Conservation (phyloP, 2,888 invertebrate species). For the Julus scandinavius region DNA sequence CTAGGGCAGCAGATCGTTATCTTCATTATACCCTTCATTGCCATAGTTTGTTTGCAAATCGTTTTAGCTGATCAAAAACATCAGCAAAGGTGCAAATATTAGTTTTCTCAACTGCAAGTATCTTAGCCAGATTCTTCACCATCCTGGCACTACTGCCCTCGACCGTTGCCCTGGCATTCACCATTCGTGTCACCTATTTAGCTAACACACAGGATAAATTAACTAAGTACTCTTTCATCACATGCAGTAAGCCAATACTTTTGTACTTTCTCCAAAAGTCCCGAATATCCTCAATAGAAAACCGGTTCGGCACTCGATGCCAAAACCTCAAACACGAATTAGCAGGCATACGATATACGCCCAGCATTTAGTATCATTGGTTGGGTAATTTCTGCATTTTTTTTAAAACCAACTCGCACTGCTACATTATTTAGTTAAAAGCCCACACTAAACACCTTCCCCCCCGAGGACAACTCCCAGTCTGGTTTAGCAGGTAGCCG, state of each 20-base stretch:
- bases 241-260: neutral
- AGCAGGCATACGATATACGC: neutral
- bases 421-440: neutral
- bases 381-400: neutral
- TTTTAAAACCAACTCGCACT: neutral
- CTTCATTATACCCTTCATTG: too few species aligned
- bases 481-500: neutral
- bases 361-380: neutral
- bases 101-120: neutral
- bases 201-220: neutral
- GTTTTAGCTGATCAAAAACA: conserved; percentile 1
- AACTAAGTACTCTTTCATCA: neutral
- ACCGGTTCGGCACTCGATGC: neutral
- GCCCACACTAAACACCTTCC: neutral
- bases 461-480: neutral
- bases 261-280: neutral
- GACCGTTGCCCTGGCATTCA: neutral
- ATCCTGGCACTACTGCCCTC: too few species aligned
- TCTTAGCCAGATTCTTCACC: neutral
- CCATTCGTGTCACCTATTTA: neutral
- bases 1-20: too few species aligned
- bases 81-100: neutral
- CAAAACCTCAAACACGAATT: neutral
- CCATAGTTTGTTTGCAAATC: too few species aligned
- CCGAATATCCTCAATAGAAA: neutral